Evolutionary conservation across 2,113 vertebrate species (phyloP), one percentile per base, ranked within the genome.

Genomic region (Sorex araneus): DNA sequence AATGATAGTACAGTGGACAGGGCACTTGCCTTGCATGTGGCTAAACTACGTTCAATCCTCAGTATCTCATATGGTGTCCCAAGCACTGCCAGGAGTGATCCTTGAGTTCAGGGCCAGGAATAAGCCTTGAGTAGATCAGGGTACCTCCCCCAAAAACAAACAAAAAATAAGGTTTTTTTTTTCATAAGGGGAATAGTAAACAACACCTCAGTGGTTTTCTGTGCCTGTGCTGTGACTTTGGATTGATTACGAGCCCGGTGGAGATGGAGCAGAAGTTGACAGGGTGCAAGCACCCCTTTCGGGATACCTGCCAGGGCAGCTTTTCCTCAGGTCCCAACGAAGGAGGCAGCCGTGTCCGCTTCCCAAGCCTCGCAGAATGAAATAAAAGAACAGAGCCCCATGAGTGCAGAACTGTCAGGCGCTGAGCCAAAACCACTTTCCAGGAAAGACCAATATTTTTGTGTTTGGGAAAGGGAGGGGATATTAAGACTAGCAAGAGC

Each of bases 361-460:
- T 43, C 75, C 76, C 79, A 82, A 95, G 45, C 74, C 94, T 74
- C 1, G 13, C 78, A 85, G 47, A 78, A 15, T 79, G 66, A 94
- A 90, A 76, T 79, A 94, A 57, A 84, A 82, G 84, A 79, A 90
- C 85, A 89, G 70, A 57, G 82, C 75, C 76, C 54, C 15, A 63
- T 40, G 73, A 75, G 43, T 90, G 87, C 92, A 88, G 82, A 83
- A 82, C 90, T 34, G 82, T 77, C 92, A 87, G 94, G 90, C 95
- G 45, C 47, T n/a, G 82, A 90, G 92, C 90, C 95, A 90, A 94
- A 95, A 93, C 67, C 81, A 78, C 92, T 94, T 93, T 95, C 88
- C 85, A 96, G 89, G 95, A 95, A 96, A 93, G 93, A 92, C 85
- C 88, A 95, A 94, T 94, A 82, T 79, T 82, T 40, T 88, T 76